Evolutionary conservation across 1,140 invertebrate species (phyloP).

Genomic region (Holcopasites calliopsidis): DNA sequence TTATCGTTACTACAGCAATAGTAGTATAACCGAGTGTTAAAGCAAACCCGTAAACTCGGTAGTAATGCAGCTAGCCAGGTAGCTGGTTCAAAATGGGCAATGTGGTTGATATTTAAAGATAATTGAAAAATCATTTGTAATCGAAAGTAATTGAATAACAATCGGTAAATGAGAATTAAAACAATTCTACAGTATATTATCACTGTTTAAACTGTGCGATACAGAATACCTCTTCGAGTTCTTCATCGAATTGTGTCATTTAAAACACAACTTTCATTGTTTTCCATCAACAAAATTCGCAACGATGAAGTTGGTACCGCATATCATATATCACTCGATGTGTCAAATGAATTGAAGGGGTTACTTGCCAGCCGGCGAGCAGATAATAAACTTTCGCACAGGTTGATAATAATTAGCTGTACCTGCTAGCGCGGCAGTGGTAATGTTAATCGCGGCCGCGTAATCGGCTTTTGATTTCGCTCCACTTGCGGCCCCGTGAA

Average conservation of each 20-base stretch:
- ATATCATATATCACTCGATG: too few relatives aligned
- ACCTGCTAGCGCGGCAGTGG: background rate
- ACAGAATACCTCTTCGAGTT: too few relatives aligned
- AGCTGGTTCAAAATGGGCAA: background rate
- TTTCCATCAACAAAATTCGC: too few relatives aligned
- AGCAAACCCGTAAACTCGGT: background rate
- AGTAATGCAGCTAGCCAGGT: background rate
- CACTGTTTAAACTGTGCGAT: too few relatives aligned
- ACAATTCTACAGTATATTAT: too few relatives aligned
- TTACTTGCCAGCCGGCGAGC: background rate
- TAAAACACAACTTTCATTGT: too few relatives aligned
- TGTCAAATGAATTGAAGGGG: background rate
- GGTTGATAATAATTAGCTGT: background rate
- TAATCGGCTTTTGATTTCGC: constrained; percentile 4
- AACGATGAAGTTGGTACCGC: too few relatives aligned
- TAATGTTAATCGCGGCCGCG: background rate
- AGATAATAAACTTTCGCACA: background rate
- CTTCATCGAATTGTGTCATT: too few relatives aligned
- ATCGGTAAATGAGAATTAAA: too few relatives aligned
- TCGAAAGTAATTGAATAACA: too few relatives aligned
- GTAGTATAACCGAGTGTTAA: background rate
- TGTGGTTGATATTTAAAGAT: too few relatives aligned
- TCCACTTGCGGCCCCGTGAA: background rate
- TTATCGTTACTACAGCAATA: background rate
- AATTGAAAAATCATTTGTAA: too few relatives aligned